Conservation (phyloP, 2,888 invertebrate species). For the Sphaeridia pumilis region DNA sequence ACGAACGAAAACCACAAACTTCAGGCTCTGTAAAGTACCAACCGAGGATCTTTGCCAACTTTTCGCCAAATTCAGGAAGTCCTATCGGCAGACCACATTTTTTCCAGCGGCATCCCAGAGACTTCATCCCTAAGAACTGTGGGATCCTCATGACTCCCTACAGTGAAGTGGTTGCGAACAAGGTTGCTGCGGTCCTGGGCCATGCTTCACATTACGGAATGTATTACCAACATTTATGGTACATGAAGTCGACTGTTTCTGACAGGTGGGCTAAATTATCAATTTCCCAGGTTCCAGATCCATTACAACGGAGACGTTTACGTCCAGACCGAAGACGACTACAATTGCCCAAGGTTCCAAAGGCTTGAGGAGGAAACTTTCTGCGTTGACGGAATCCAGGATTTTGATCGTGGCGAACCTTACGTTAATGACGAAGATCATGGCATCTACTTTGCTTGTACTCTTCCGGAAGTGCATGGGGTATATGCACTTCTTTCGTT, state of each 20-base stretch:
- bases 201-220: no score
- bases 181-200: no score
- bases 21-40: neutral
- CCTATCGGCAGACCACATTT: slow-evolving; percentile 3
- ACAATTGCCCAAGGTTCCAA: slow-evolving; percentile 5
- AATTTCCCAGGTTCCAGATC: neutral
- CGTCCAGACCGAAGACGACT: neutral
- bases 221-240: no score
- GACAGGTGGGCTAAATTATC: no score
- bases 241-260: no score
- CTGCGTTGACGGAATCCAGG: slow-evolving; percentile 9
- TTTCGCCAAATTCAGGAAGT: neutral
- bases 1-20: neutral
- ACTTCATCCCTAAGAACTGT: neutral
- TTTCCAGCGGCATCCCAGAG: slow-evolving; percentile 7
- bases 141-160: neutral
- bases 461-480: neutral
- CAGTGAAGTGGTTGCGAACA: neutral
- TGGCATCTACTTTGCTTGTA: slow-evolving; percentile 6
- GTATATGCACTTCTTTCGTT: neutral
- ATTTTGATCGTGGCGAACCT: neutral
- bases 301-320: slow-evolving; percentile 2
- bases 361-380: neutral
- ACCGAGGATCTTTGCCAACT: slow-evolving; percentile 8
- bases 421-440: slow-evolving; percentile 6